phyloP scores from a whole-genome alignment of 2,113 vertebrate genomes.

The Gracilinanus agilis region DNA sequence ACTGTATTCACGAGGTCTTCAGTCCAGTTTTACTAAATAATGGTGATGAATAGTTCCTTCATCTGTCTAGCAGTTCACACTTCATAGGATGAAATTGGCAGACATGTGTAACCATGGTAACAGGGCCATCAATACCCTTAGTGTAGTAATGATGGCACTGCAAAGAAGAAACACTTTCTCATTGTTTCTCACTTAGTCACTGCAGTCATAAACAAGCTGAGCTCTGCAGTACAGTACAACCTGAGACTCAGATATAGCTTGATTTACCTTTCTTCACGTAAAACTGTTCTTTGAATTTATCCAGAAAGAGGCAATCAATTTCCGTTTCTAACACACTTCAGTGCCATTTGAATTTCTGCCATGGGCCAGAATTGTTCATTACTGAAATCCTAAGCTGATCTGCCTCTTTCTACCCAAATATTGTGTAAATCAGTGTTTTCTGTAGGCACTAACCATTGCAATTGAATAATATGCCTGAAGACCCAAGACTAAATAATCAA shows the following conservation, averaged over 20 bases:
- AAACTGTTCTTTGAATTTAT: slow-evolving; percentile 17
- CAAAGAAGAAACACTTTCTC: slow-evolving; percentile 47
- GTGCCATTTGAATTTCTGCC: slow-evolving; percentile 20
- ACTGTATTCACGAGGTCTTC: slow-evolving; percentile 28
- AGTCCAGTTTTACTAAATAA: slow-evolving; percentile 20
- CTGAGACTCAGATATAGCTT: not conserved
- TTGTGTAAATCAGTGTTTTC: not conserved
- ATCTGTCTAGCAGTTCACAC: slow-evolving; percentile 55
- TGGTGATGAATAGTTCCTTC: slow-evolving; percentile 64
- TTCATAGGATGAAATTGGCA: slow-evolving; percentile 56
- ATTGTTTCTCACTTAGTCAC: slow-evolving; percentile 67
- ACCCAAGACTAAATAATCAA: not conserved
- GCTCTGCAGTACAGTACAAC: not conserved
- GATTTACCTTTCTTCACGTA: not conserved
- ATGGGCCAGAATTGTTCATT: not conserved
- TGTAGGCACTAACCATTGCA: not conserved
- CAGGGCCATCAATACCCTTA: slow-evolving; percentile 64
- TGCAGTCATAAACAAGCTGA: slow-evolving; percentile 52
- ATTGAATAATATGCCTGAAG: not conserved
- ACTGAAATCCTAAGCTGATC: not conserved
- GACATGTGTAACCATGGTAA: slow-evolving; percentile 75
- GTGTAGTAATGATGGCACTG: slow-evolving; percentile 41
- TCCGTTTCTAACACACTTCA: not conserved
- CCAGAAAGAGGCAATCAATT: not conserved
- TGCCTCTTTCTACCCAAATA: slow-evolving; percentile 5